Evolutionary conservation across 2,888 invertebrate genomes (phyloP).

Genomic region (Himalopsyche anomala): DNA sequence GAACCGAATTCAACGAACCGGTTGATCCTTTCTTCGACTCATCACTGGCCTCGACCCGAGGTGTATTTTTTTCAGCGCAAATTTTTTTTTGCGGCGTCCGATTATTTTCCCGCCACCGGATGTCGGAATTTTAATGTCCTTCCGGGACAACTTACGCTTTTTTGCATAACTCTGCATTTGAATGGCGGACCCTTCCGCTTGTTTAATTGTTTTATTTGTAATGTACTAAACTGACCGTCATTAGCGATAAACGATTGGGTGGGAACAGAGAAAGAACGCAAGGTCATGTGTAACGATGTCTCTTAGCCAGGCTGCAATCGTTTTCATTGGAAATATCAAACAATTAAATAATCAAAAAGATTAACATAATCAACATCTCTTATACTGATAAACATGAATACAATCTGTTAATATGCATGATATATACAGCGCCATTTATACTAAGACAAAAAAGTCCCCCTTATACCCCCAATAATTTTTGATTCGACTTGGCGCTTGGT

Average conservation of each 20-base stretch:
- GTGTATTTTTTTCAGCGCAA: constrained; percentile 32
- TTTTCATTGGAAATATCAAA: too few relatives aligned
- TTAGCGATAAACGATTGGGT: constrained; percentile 6
- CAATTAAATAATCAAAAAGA: too few relatives aligned
- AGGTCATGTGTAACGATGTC: too few relatives aligned
- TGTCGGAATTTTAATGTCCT: constrained; percentile 37
- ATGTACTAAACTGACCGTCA: constrained; percentile 41
- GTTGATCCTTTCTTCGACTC: not conserved
- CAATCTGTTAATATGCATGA: too few relatives aligned
- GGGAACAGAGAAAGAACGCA: not conserved
- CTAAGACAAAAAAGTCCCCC: too few relatives aligned
- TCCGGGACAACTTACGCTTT: constrained; percentile 36
- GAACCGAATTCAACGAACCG: too few relatives aligned
- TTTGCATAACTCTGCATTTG: constrained; percentile 42
- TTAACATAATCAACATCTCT: too few relatives aligned
- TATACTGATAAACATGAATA: too few relatives aligned
- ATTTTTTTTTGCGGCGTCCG: constrained; percentile 23
- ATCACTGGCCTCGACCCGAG: not conserved
- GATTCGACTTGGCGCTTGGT: too few relatives aligned
- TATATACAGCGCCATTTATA: too few relatives aligned
- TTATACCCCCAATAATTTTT: too few relatives aligned
- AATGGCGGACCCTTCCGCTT: constrained; percentile 24
- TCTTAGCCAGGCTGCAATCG: too few relatives aligned
- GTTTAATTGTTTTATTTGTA: constrained; percentile 40
- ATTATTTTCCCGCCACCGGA: constrained; percentile 38